Base-by-base conservation (phyloP, 2,113 vertebrate species). In the Anhinga rufa region DNA sequence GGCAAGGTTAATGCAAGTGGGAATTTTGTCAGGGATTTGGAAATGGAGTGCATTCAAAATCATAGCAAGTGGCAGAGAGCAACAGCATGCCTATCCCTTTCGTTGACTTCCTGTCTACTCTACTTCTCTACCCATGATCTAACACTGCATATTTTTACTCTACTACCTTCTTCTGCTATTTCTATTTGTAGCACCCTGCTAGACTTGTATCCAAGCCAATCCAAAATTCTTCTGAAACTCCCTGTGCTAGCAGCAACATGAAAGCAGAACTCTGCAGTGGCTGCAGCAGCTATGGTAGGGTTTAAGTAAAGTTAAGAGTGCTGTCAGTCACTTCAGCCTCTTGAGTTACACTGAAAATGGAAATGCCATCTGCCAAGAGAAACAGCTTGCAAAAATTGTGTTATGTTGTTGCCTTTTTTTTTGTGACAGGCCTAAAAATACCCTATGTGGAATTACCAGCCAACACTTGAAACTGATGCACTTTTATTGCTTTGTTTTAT, bases 101-200 rank as follows among this genome's bases (percentile, higher is more conserved):
- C 61, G 2, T 26, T 80, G 76, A 14, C 94, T 97, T 94, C 91
- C 91, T 90, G 86, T 94, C 81, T 82, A 60, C 2, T 4, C 75
- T 90, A 2, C 94, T 95, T 96, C 92, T 94, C 75, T 54, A 82
- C 78, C 93, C 88, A 1, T 82, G 77, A 92, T 87, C 80, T 84
- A 91, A 34, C 60, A 17, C 69, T 49, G 87, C 34, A 6, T 95
- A 95, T 96, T 97, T 96, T 96, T 85, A 86, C 88, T 79, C 89
- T 51, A 26, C 86, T 88, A 92, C 80, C 70, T 93, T 85, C 95
- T 97, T 97, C 97, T 97, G 97, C 97, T 95, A 97, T 96, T 97
- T 95, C 95, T 97, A 94, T 97, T 96, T 97, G 90, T 78, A 87
- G 96, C 70, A 72, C 81, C 48, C 88, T 92, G 88, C 96, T 95